Conservation (phyloP, 2,888 invertebrate genomes). For the Leptura quadrifasciata region DNA sequence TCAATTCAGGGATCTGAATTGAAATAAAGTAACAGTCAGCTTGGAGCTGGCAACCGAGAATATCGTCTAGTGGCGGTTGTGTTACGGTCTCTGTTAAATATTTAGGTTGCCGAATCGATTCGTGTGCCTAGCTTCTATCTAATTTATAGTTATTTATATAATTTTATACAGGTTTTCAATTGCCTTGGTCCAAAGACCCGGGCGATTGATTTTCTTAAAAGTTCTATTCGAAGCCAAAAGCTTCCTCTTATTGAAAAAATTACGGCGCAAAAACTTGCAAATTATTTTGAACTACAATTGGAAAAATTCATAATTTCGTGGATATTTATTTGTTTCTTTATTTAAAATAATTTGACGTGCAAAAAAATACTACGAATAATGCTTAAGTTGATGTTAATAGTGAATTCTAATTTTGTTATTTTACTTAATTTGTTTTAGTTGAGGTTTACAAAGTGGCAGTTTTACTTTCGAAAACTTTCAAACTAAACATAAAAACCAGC, state of each 20-base stretch:
- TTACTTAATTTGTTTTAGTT: background rate
- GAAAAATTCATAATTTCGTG: too few species aligned
- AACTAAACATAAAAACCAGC: background rate
- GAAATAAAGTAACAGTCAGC: conserved; percentile 1
- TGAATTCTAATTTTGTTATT: background rate
- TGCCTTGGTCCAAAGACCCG: background rate
- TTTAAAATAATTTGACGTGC: too few species aligned
- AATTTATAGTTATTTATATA: background rate
- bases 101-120: conserved; percentile 8
- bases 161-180: background rate
- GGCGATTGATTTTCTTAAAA: too few species aligned
- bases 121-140: background rate
- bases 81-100: background rate
- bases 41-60: background rate
- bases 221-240: too few species aligned
- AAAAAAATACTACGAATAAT: too few species aligned
- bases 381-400: too few species aligned
- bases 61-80: conserved; percentile 4
- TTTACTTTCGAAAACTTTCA: background rate
- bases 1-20: background rate
- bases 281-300: too few species aligned
- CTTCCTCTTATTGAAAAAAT: too few species aligned
- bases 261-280: too few species aligned
- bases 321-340: too few species aligned
- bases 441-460: background rate